Evolutionary conservation across 2,888 invertebrate genomes (phyloP).

Genomic region (Masnerella sp.): DNA sequence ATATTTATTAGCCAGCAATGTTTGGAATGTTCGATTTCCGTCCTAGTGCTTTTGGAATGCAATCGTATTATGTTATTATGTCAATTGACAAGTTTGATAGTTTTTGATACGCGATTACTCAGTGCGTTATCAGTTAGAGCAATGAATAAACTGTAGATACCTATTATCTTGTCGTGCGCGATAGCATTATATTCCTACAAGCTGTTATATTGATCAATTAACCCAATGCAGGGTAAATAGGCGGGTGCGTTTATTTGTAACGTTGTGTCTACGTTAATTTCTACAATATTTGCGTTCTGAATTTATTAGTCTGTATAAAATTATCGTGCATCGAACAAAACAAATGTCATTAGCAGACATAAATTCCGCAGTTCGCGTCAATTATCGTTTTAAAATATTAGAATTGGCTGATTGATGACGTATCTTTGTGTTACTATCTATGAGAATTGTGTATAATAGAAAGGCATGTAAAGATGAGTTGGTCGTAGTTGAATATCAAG

Average conservation of each 20-base stretch:
- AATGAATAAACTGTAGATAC: conserved; percentile 29
- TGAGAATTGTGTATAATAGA: no score
- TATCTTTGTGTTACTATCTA: no score
- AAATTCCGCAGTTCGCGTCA: conserved; percentile 2
- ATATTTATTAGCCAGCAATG: no score
- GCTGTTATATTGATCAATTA: conserved; percentile 21
- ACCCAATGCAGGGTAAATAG: conserved; percentile 4
- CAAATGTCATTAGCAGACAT: conserved; percentile 1
- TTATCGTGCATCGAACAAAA: conserved; percentile 21
- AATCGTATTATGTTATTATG: no score
- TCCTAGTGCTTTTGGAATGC: neutral
- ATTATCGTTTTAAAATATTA: no score
- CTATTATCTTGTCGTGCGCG: conserved; percentile 20
- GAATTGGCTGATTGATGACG: no score
- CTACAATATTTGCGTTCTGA: conserved; percentile 5
- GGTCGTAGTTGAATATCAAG: no score
- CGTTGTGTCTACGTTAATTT: conserved; percentile 15
- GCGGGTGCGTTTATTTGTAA: neutral
- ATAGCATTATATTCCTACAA: conserved; percentile 27
- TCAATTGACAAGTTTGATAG: conserved; percentile 18
- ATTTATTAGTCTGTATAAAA: conserved; percentile 2
- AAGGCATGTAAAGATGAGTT: no score
- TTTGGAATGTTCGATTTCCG: no score
- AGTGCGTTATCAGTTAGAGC: conserved; percentile 17
- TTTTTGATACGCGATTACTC: conserved; percentile 15